These are phyloP conservation scores for Copidosoma aretas DNA, from an alignment of 2,888 invertebrate species.

Conservation along the genomic window DNA sequence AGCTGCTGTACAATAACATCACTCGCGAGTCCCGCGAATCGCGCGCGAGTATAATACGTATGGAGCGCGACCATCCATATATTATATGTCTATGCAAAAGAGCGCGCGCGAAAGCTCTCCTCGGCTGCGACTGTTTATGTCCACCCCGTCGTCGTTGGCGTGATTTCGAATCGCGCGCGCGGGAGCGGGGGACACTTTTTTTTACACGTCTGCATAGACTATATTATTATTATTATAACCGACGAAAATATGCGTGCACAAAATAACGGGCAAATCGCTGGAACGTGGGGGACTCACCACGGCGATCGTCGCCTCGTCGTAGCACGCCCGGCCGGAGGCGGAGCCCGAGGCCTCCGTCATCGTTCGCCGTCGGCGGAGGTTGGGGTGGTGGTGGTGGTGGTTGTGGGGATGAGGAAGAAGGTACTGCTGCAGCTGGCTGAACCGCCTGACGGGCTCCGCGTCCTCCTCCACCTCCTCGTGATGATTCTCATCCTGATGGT, in stretches of 20 bases:
- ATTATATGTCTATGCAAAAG: no score
- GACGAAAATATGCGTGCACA: no score
- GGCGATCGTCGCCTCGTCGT: constrained; percentile 53
- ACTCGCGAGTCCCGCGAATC: no score
- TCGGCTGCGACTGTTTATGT: no score
- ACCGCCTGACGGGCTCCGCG: constrained; percentile 12
- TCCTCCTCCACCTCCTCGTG: not conserved
- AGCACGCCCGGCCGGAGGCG: constrained; percentile 44
- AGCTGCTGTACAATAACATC: no score
- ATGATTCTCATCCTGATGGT: not conserved
- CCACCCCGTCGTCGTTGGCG: no score
- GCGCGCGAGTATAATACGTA: no score
- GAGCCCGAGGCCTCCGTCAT: constrained; percentile 57
- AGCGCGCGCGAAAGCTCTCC: no score
- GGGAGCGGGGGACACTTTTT: not conserved
- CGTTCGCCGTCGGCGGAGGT: constrained; percentile 41
- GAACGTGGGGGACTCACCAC: constrained; percentile 49
- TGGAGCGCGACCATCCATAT: no score
- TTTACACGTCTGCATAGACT: no score
- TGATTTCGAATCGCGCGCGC: not conserved
- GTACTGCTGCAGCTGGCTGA: constrained; percentile 28
- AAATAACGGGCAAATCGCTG: no score
- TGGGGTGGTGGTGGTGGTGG: constrained; percentile 16
- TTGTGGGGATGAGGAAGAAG: constrained; percentile 10
- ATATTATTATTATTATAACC: no score